Evolutionary conservation across 35 echinoderm and acorn worm species (phyloP), one percentile per base, ranked within the genome.

Genomic region (Apostichopus californicus): DNA sequence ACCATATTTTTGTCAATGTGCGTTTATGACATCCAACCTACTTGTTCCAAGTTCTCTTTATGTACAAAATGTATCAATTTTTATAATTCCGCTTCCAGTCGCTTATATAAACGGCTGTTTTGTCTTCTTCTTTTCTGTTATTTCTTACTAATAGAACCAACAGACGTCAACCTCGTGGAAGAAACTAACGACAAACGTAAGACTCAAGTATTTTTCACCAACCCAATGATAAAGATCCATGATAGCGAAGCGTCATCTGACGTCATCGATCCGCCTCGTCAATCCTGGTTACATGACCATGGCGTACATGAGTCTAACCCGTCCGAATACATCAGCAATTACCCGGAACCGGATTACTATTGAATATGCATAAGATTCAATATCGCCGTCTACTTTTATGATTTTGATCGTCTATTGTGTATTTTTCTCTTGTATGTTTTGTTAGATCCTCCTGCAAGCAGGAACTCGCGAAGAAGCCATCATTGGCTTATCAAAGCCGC

Each of bases 341-440:
- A 87, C 57, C 85, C 85, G 18, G 85, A 87, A 61, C 85, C 85
- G 24, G 85, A 87, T 46, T 87, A 87, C 57, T 57, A 87, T 46
- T 87, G 64, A 57, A 87, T 17, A 8, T 68, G 26, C 26, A 28
- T 28, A 28, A 28, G 26, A 28, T 28, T 28, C 26, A 28, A 28
- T 28, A 28, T 28, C 26, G 26, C 26, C 26, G 0, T 28, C 26
- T 28, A 28, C 26, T 28, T 28, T 28, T 28, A 28, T n/a, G n/a
- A n/a, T n/a, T n/a, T n/a, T n/a, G n/a, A n/a, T 28, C 26, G 26
- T 28, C 26, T 28, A 28, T 28, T 28, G 26, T 28, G 26, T 28
- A 28, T 28, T 1, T 28, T 0, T 28, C 26, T 28, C 26, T 25
- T 25, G 24, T 25, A 25, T 25, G 24, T 25, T 0, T 25, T 25